Percentiles rank a stretch among this genome's conserved stretches.
These are phyloP conservation scores for Eilema depressum DNA, from an alignment of 2,888 invertebrate genomes.

Conservation along the genomic window DNA sequence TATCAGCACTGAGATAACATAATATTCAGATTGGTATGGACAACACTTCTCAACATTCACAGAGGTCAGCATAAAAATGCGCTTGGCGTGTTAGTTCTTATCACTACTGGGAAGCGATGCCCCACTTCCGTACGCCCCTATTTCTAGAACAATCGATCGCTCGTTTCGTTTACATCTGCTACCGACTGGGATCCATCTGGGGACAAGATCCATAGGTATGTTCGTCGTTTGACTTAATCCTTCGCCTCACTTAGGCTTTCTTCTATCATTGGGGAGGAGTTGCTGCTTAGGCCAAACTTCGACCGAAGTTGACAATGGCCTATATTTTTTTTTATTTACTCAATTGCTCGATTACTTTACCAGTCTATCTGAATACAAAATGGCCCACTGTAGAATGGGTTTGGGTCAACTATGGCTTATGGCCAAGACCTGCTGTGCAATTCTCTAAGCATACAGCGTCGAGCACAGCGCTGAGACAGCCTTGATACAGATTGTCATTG, in stretches of 20 bases:
- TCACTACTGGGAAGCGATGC: background rate
- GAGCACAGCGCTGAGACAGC: too few relatives aligned
- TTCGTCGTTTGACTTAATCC: background rate
- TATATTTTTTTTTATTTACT: too few relatives aligned
- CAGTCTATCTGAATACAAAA: too few relatives aligned
- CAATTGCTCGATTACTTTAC: too few relatives aligned
- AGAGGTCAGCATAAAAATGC: conserved; percentile 8
- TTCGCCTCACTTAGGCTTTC: background rate
- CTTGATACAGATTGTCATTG: too few relatives aligned
- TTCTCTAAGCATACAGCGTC: too few relatives aligned
- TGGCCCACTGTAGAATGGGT: too few relatives aligned
- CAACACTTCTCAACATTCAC: conserved; percentile 2
- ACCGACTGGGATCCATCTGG: background rate
- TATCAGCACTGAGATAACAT: conserved; percentile 15
- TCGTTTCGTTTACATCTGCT: background rate
- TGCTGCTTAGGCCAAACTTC: background rate
- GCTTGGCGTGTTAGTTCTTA: background rate
- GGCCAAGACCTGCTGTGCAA: too few relatives aligned
- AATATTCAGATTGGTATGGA: background rate
- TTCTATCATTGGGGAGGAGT: background rate
- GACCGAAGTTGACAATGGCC: background rate
- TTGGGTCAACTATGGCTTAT: too few relatives aligned
- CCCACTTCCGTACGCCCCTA: background rate
- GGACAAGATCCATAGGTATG: background rate
- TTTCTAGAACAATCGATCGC: conserved; percentile 1